Conservation (phyloP, 2,888 invertebrate genomes). For the Dioctria rufipes region DNA sequence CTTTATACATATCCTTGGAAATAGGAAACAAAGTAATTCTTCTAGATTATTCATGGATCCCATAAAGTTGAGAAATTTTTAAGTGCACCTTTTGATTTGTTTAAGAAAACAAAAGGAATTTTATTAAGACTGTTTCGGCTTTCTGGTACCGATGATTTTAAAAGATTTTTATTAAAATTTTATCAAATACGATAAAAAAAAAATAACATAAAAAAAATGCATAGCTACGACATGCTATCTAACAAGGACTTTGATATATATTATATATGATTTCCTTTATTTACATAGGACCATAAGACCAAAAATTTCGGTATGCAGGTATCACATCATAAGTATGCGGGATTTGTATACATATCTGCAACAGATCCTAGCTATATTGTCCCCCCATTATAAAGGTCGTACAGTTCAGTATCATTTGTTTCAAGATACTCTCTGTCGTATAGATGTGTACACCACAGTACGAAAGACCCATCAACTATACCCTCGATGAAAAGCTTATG, state of each 20-base stretch:
- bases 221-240: too few relatives aligned
- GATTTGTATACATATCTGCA: constrained; percentile 18
- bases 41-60: not conserved
- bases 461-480: constrained; percentile 29
- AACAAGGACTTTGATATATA: too few relatives aligned
- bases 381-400: constrained; percentile 26
- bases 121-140: too few relatives aligned
- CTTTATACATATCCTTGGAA: not conserved
- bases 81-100: constrained; percentile 23
- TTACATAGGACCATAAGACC: too few relatives aligned
- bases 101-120: not conserved
- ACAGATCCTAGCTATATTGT: constrained; percentile 8
- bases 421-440: not conserved
- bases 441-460: not conserved
- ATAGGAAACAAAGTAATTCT: constrained; percentile 1
- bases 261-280: too few relatives aligned
- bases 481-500: constrained; percentile 52
- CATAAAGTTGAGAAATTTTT: not conserved
- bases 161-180: too few relatives aligned
- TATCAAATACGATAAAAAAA: too few relatives aligned
- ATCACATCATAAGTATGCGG: constrained; percentile 35
- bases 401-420: constrained; percentile 17
- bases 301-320: constrained; percentile 10
- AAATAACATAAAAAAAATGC: too few relatives aligned
- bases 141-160: too few relatives aligned